These are phyloP conservation scores for Meteorus cinctellus DNA, from an alignment of 2,888 invertebrate species.

Conservation along the genomic window DNA sequence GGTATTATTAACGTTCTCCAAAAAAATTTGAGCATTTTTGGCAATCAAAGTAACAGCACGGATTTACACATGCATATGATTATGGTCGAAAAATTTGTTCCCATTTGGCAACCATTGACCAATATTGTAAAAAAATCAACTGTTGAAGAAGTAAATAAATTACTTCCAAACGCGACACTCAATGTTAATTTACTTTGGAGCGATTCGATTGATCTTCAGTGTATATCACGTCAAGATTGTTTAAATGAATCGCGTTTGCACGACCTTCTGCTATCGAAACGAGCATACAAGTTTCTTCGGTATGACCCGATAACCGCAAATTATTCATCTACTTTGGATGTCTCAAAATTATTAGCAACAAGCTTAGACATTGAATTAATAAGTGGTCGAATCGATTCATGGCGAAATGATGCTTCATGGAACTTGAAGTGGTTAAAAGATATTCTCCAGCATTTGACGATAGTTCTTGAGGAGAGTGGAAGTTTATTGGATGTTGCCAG, in stretches of 20 bases:
- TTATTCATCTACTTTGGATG: constrained; percentile 57
- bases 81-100: constrained; percentile 60
- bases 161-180: constrained; percentile 63
- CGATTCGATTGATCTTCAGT: constrained; percentile 51
- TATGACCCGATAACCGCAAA: constrained; percentile 60
- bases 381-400: constrained; percentile 57
- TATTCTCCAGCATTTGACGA: constrained; percentile 72
- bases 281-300: constrained; percentile 58
- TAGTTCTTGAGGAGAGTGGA: constrained; percentile 71
- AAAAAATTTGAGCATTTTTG: constrained; percentile 60
- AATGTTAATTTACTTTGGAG: constrained; percentile 64
- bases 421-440: constrained; percentile 74
- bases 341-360: constrained; percentile 57
- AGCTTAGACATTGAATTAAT: constrained; percentile 61
- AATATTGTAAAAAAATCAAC: constrained; percentile 57
- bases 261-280: constrained; percentile 59
- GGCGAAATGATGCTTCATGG: constrained; percentile 75
- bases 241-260: constrained; percentile 55
- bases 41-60: constrained; percentile 56
- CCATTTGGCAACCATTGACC: constrained; percentile 63
- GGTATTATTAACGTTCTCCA: constrained; percentile 57
- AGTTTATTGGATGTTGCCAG: constrained; percentile 74
- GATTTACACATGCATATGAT: constrained; percentile 55
- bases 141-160: constrained; percentile 48
- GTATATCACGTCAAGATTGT: constrained; percentile 53